phyloP scores from a whole-genome alignment of 2,797 vertebrate species.

The Numenius phaeopus region DNA sequence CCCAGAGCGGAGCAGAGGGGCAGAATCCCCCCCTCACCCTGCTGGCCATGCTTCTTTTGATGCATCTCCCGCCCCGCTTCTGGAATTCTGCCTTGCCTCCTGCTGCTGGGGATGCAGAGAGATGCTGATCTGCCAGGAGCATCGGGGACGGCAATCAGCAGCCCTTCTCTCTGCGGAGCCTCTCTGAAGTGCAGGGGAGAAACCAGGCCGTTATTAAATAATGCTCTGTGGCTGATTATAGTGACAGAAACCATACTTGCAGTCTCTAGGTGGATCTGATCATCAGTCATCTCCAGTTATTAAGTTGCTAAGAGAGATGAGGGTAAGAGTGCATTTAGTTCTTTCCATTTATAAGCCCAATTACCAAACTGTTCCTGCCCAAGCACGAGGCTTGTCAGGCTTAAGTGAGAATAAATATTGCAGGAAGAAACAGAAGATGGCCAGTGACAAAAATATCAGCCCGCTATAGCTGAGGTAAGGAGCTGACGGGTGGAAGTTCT shows the following conservation, averaged over 20 bases:
- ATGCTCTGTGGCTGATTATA: neutral
- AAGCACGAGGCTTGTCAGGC: neutral
- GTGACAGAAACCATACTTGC: neutral
- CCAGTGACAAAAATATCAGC: neutral
- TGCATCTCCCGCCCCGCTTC: fast-evolving
- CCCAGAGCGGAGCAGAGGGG: too few relatives aligned
- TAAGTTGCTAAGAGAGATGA: constrained; percentile 24
- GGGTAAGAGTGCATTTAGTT: neutral
- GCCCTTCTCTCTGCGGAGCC: neutral
- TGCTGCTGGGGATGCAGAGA: neutral
- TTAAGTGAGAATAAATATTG: constrained; percentile 25
- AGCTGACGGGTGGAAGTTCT: neutral
- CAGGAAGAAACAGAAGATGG: neutral
- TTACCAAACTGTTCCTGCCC: constrained; percentile 23
- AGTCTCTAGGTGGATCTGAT: neutral
- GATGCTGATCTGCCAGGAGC: fast-evolving
- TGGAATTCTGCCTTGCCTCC: fast-evolving
- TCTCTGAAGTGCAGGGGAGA: neutral
- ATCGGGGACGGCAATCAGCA: fast-evolving
- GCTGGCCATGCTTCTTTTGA: too few relatives aligned
- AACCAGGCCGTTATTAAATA: neutral
- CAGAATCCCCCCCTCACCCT: too few relatives aligned
- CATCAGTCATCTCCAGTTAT: constrained; percentile 16
- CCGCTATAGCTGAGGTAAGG: neutral
- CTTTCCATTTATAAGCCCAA: constrained; percentile 44